phyloP scores from a whole-genome alignment of 64 coral and sea anemone genomes.

The Pocillopora verrucosa region DNA sequence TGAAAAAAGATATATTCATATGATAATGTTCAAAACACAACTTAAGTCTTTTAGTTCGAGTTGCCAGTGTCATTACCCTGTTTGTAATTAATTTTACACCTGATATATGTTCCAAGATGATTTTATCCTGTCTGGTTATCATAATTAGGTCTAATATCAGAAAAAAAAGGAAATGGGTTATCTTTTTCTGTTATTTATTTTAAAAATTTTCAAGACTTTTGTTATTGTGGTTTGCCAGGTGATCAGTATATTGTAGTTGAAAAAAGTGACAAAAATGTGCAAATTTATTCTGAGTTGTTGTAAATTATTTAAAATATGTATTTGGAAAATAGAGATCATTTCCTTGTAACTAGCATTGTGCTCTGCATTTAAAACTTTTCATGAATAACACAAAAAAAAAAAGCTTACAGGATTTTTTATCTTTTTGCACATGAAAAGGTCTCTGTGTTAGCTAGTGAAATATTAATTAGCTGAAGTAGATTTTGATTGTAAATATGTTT shows the following conservation, averaged over 20 bases:
- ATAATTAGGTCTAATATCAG: background rate
- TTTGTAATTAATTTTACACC: background rate
- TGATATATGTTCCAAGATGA: background rate
- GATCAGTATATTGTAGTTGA: background rate
- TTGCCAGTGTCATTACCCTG: background rate
- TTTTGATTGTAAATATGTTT: background rate
- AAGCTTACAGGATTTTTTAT: too few relatives aligned
- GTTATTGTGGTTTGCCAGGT: background rate
- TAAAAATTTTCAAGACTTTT: background rate
- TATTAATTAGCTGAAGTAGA: too few relatives aligned
- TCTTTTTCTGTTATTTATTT: background rate
- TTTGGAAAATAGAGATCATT: background rate
- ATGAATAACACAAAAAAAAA: background rate
- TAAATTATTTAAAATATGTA: constrained; percentile 1
- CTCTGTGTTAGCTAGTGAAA: too few relatives aligned
- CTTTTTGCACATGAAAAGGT: too few relatives aligned
- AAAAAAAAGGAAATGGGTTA: background rate
- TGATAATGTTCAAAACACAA: background rate
- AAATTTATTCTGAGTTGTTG: background rate
- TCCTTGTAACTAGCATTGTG: background rate
- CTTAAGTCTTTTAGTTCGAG: too few relatives aligned
- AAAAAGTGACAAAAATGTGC: background rate
- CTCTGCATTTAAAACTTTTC: background rate
- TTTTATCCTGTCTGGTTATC: too few relatives aligned
- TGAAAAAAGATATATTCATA: background rate